These are phyloP conservation scores for Proisotoma minuta DNA, from an alignment of 2,888 invertebrate species.

Conservation along the genomic window DNA sequence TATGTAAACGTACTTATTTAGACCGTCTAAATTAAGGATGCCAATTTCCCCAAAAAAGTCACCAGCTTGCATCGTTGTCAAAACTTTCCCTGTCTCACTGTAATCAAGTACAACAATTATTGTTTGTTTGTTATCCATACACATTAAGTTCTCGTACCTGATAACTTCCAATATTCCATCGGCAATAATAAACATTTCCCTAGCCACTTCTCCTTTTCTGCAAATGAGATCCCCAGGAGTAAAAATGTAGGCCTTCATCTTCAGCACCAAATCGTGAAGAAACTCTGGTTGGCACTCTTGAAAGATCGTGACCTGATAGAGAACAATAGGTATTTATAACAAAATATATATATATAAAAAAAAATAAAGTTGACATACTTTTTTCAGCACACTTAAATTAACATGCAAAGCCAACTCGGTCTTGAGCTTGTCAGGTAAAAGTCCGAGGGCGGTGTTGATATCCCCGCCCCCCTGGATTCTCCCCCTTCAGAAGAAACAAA, in stretches of 20 bases:
- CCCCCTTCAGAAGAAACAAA: constrained; percentile 61
- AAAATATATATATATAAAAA: neutral
- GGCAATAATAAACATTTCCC: constrained; percentile 98
- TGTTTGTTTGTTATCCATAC: too few relatives aligned
- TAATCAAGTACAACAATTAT: constrained; percentile 24
- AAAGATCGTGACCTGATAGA: constrained; percentile 76
- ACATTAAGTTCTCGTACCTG: too few relatives aligned
- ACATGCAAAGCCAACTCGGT: constrained; percentile 94
- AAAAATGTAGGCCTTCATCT: constrained; percentile 98
- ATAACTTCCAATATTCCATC: constrained; percentile 94
- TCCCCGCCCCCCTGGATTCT: constrained; percentile 93
- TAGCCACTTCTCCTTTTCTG: constrained; percentile 86
- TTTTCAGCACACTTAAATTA: constrained; percentile 88
- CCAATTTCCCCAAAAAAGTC: constrained; percentile 98
- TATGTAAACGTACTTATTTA: constrained; percentile 71
- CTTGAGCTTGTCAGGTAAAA: constrained; percentile 92
- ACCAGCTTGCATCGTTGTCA: constrained; percentile 94
- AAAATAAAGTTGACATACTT: constrained; percentile 57
- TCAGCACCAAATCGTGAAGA: constrained; percentile 89
- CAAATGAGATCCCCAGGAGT: constrained; percentile 96
- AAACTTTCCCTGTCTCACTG: constrained; percentile 85
- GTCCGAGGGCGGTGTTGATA: constrained; percentile 87
- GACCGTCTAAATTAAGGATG: constrained; percentile 87
- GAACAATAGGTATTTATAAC: neutral
- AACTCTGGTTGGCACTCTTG: constrained; percentile 98